Evolutionary conservation across 2,797 vertebrate species (phyloP).

Genomic region (Scomberomorus guttatus): DNA sequence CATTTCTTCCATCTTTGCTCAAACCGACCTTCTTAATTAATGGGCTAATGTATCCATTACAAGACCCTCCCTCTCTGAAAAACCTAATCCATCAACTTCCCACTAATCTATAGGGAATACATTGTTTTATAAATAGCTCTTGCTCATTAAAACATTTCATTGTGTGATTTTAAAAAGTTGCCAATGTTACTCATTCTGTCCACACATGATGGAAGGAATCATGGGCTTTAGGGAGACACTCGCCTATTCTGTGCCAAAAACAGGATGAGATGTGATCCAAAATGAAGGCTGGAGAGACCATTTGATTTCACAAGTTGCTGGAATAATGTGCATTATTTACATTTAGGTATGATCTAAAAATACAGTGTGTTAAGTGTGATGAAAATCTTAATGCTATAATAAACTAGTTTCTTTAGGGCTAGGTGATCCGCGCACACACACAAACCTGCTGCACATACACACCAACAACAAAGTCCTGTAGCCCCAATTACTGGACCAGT

Average conservation of each 20-base stretch:
- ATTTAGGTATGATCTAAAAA: conserved; percentile 1
- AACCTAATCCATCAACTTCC: neutral
- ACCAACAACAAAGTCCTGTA: conserved; percentile 37
- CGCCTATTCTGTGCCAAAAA: conserved; percentile 14
- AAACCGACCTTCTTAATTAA: conserved; percentile 24
- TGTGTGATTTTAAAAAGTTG: conserved; percentile 14
- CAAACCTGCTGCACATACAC: neutral
- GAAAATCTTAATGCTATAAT: neutral
- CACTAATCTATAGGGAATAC: conserved; percentile 7
- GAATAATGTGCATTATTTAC: neutral
- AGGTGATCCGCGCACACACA: neutral
- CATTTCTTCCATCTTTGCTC: conserved; percentile 6
- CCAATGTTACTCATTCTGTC: conserved; percentile 28
- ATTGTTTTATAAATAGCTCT: conserved; percentile 15
- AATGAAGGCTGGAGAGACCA: neutral
- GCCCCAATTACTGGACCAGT: conserved; percentile 59
- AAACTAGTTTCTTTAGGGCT: too few relatives aligned
- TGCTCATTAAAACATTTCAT: conserved; percentile 25
- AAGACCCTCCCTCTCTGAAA: neutral
- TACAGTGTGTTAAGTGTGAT: neutral
- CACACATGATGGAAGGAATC: conserved; percentile 8
- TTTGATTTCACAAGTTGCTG: neutral
- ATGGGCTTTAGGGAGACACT: conserved; percentile 1
- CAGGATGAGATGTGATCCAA: conserved; percentile 10
- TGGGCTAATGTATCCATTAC: conserved; percentile 16